Evolutionary conservation across 1,140 invertebrate species (phyloP), one percentile per base, ranked within the genome.

Genomic region (Oryctes rhinoceros): DNA sequence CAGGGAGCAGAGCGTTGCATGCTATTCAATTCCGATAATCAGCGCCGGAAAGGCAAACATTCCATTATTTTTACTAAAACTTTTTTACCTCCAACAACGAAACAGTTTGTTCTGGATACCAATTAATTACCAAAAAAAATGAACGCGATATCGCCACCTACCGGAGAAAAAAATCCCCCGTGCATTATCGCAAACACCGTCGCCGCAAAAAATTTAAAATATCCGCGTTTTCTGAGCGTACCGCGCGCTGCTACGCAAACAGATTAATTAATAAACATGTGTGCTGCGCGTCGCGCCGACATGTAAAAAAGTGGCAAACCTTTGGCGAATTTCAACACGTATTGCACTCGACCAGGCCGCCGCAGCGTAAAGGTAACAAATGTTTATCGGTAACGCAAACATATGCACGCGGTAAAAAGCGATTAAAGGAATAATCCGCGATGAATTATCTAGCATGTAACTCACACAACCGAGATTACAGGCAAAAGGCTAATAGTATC

Each of bases 191-290:
- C 39, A 44, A 44, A 59, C 53, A 15, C n/a, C 7, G 13, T 18
- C 15, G 15, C 53, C 53, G 15, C 15, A n/a, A 18, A 59, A 59
- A 59, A 18, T 59, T 59, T n/a, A 59, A 59, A 59, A 59, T 18
- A 59, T 18, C 18, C 53, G 15, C 53, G 18, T 59, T 59, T 59
- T 59, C 53, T 59, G 9, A 44, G 39, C 39, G 39, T 10, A 44
- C 39, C 39, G 53, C 53, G 53, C n/a, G 6, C 39, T 7, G 39
- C 39, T n/a, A 59, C 18, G 53, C 53, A 59, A 59, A 59, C 18
- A 59, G 53, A 59, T 59, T 59, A 59, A n/a, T 18, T 59, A 59
- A 59, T 59, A 59, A 59, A 59, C 53, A 59, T 59, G 53, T 59
- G 53, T 18, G 5, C 39, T 5, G 39, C 0, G 39, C 53, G 18